phyloP scores from a whole-genome alignment of 2,888 invertebrate genomes.

The Andricus quercusramuli region DNA sequence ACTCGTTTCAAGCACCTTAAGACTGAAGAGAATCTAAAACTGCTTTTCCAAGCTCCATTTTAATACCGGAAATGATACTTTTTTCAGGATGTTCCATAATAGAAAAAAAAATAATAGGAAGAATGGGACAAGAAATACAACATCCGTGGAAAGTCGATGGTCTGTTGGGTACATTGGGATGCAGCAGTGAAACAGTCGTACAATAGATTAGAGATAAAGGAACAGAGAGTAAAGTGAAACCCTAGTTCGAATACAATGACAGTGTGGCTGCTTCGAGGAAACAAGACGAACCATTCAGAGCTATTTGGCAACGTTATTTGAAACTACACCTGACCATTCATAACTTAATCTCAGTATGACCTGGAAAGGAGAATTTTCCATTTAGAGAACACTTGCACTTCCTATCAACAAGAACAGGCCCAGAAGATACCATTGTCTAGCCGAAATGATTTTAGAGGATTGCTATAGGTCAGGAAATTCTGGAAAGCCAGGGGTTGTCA shows the following conservation, averaged over 20 bases:
- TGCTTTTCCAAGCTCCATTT: no score
- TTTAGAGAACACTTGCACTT: conserved; percentile 29
- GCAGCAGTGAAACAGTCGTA: conserved; percentile 25
- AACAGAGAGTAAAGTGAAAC: conserved; percentile 34
- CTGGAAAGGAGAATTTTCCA: conserved; percentile 26
- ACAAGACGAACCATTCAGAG: conserved; percentile 28
- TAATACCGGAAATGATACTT: no score
- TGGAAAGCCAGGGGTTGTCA: no score
- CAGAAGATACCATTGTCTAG: background rate
- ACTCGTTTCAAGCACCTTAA: no score
- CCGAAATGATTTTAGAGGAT: no score
- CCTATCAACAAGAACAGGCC: conserved; percentile 29
- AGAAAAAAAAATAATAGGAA: background rate
- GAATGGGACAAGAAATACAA: background rate
- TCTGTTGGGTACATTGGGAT: conserved; percentile 21
- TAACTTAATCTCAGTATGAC: conserved; percentile 36
- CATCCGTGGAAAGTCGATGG: conserved; percentile 12
- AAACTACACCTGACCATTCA: conserved; percentile 36
- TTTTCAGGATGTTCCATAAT: background rate
- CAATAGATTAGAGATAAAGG: conserved; percentile 39
- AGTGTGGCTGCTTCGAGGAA: conserved; percentile 21
- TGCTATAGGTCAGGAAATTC: no score
- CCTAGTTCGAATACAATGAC: conserved; percentile 33
- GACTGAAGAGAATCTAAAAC: no score
- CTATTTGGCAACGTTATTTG: conserved; percentile 22